Percentiles rank a stretch among this genome's conserved stretches.
phyloP scores from a whole-genome alignment of 2,888 invertebrate genomes.

The Punctoribates punctum region DNA sequence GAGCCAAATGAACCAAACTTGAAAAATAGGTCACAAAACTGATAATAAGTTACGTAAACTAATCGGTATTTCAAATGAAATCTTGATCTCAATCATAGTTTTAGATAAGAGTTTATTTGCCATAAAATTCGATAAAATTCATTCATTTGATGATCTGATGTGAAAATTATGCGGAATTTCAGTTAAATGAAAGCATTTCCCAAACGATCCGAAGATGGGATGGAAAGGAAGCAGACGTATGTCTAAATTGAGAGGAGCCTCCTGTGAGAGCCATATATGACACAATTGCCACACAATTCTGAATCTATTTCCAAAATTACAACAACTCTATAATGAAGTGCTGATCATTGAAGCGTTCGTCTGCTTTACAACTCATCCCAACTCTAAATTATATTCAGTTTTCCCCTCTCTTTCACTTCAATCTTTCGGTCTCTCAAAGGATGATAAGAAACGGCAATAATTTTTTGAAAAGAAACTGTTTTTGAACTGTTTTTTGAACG shows the following conservation, averaged over 20 bases:
- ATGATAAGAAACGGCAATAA: neutral
- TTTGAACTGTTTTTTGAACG: neutral
- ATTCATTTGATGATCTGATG: too few relatives aligned
- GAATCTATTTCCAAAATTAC: constrained; percentile 17
- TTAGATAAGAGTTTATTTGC: too few relatives aligned
- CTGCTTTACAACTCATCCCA: constrained; percentile 23
- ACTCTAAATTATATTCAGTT: neutral
- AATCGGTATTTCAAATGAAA: too few relatives aligned
- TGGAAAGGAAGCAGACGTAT: neutral
- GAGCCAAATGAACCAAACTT: too few relatives aligned
- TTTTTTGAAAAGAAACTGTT: neutral
- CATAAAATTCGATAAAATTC: too few relatives aligned
- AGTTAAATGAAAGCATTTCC: neutral
- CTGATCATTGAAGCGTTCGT: constrained; percentile 5
- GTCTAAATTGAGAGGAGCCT: neutral
- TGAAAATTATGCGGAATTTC: too few relatives aligned
- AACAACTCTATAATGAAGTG: constrained; percentile 23
- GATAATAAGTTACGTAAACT: too few relatives aligned
- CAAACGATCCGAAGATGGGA: neutral
- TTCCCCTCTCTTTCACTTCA: neutral
- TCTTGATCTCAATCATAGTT: too few relatives aligned
- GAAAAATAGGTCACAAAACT: too few relatives aligned
- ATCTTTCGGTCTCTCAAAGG: neutral
- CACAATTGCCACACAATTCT: constrained; percentile 10
- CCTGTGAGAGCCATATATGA: constrained; percentile 17